phyloP scores from a whole-genome alignment of 2,797 vertebrate species.

The Melanogrammus aeglefinus region DNA sequence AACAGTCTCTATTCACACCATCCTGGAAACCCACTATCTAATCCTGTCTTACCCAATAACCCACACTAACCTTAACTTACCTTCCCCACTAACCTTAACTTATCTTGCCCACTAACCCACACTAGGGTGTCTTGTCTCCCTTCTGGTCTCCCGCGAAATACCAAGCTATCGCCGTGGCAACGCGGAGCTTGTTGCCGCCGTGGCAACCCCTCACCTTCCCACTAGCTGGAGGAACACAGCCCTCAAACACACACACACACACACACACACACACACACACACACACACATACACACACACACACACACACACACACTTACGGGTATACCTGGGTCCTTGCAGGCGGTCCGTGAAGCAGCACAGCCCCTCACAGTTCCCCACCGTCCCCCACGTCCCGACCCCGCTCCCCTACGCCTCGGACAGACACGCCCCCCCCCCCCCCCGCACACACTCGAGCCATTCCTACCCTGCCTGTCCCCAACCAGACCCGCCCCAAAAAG shows the following conservation, averaged over 20 bases:
- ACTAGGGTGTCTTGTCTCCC: not conserved
- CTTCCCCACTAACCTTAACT: too few species aligned
- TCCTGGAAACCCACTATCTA: not conserved
- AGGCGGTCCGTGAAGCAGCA: constrained; percentile 41
- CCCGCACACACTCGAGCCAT: constrained; percentile 10
- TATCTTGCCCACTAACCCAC: not conserved
- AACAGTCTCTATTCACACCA: not conserved
- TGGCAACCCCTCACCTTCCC: not conserved
- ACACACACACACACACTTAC: constrained; percentile 36
- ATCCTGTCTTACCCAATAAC: not conserved
- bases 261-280: not conserved
- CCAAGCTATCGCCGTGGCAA: not conserved
- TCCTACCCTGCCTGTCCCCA: not conserved
- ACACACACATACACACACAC: not conserved
- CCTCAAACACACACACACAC: not conserved
- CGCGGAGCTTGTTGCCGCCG: not conserved
- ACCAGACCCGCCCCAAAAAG: not conserved
- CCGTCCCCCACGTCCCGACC: constrained; percentile 37
- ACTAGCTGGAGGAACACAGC: not conserved
- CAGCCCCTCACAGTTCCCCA: constrained; percentile 8
- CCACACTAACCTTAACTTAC: not conserved
- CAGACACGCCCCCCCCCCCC: constrained; percentile 32
- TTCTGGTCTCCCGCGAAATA: not conserved
- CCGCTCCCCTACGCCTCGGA: constrained; percentile 15
- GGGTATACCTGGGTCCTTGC: constrained; percentile 38